Conservation (phyloP, 2,113 vertebrate genomes). For the Alethe diademata region DNA sequence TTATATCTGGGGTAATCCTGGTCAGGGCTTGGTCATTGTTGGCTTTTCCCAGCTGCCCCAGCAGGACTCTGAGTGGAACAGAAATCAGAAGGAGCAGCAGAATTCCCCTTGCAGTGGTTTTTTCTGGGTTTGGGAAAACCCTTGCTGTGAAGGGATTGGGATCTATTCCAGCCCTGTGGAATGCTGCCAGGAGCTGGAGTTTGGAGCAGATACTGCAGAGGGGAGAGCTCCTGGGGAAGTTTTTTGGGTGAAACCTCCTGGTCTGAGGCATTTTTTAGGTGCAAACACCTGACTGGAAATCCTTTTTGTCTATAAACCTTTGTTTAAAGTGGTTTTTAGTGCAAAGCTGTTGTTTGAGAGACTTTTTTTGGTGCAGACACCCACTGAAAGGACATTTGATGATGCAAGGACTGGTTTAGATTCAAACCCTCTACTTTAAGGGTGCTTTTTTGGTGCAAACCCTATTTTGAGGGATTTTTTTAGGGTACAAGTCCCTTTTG, state of each 20-base stretch:
- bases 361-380: not conserved
- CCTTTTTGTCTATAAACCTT: not conserved
- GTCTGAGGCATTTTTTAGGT: not conserved
- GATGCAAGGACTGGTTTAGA: not conserved
- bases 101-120: not conserved
- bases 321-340: accelerated
- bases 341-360: not conserved
- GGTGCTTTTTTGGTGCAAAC: not conserved
- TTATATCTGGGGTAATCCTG: accelerated
- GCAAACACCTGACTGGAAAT: not conserved
- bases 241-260: not conserved
- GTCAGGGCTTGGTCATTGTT: not conserved
- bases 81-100: too few relatives aligned
- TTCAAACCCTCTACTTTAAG: not conserved
- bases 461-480: not conserved
- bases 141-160: accelerated
- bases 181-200: not conserved
- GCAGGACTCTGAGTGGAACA: too few relatives aligned
- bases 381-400: not conserved
- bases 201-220: not conserved
- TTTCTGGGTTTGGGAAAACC: accelerated
- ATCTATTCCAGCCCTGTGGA: accelerated
- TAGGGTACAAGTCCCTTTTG: not conserved
- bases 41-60: not conserved
- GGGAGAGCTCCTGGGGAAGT: not conserved